Base-by-base conservation (phyloP, 2,888 invertebrate genomes). In the Platycheirus rosarum region DNA sequence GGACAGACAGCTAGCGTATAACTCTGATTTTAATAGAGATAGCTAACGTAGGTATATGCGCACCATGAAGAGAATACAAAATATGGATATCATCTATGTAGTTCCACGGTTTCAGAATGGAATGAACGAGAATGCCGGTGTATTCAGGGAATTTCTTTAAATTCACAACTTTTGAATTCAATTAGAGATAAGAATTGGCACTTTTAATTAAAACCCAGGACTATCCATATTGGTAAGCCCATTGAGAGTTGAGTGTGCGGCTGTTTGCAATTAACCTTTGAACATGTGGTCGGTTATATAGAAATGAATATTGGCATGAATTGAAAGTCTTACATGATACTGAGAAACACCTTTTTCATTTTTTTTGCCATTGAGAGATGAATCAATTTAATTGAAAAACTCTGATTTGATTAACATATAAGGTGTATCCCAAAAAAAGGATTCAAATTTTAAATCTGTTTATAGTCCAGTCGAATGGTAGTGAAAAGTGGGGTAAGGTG, bases 161-260 rank as follows among this genome's bases (percentile, higher is more conserved):
- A 65, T 63, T 74, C 44, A 65, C 62, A 20, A 70, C 57, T 23
- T 70, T 75, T 70, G 63, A 70, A 80, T 75, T 75, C 35, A 69
- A 65, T 75, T 70, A 60, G 26, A 65, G 74, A 74, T 74, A 74
- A 69, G 68, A 20, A 51, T 46, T 65, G 74, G 55, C 68, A 69
- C 63, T 23, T 69, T 74, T 79, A 74, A 79, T 63, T 65, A 74
- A 49, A 65, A 65, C 23, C n/a, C 32, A 65, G 46, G 62, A 51
- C 46, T 57, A 20, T 46, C 18, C 14, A 32, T 6, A n/a, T n/a
- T n/a, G n/a, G n/a, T n/a, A 13, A n/a, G n/a, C 11, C 11, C 11
- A n/a, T 26, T 16, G 20, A 13, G 16, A n/a, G 18, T 18, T 2
- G n/a, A 14, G 18, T 29, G 11, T 29, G 5, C 9, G n/a, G 2